Base-by-base conservation (phyloP, 2,888 invertebrate genomes). In the Drosophila setosimentum region DNA sequence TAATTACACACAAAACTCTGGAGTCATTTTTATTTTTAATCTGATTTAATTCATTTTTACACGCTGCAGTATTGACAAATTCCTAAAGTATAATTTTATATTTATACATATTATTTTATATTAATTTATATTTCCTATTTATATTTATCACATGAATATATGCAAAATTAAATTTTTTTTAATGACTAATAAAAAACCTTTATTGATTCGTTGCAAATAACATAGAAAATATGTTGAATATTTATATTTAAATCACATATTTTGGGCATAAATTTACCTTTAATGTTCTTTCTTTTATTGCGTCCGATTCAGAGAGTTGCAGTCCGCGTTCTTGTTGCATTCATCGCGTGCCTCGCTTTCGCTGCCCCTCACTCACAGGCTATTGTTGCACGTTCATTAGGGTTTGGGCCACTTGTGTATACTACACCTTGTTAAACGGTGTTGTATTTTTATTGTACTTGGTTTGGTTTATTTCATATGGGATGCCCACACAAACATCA, bases 401-500 rank as follows among this genome's bases (percentile, higher is more conserved):
- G 30, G 40, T 40, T 49, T 24, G 16, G 16, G 48, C 49, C 55
- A 35, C 63, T 63, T 45, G 45, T 45, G 63, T 35, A 27, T 51
- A 45, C 42, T 37, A 27, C 24, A 51, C 42, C 32, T 35, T 55
- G 45, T 24, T 63, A 32, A 24, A 29, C 21, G 21, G 49, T 54
- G 40, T 60, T 57, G 62, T 59, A 30, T 57, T 57, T 53, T 64
- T 45, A 40, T 69, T 51, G 57, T 79, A 63, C 68, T 77, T 79
- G 65, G 64, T 68, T 79, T 58, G 62, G 74, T 76, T 61, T 71
- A 57, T 69, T 61, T 74, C 64, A 40, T 66, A 35, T 50, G 67
- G 66, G 66, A 71, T 76, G 65, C 73, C 54, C 63, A 64, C 69
- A 73, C 83, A 83, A 75, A 79, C 87, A 79, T 79, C 88, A 87